Evolutionary conservation across 2,113 vertebrate genomes (phyloP).

Genomic region (Notothenia coriiceps): DNA sequence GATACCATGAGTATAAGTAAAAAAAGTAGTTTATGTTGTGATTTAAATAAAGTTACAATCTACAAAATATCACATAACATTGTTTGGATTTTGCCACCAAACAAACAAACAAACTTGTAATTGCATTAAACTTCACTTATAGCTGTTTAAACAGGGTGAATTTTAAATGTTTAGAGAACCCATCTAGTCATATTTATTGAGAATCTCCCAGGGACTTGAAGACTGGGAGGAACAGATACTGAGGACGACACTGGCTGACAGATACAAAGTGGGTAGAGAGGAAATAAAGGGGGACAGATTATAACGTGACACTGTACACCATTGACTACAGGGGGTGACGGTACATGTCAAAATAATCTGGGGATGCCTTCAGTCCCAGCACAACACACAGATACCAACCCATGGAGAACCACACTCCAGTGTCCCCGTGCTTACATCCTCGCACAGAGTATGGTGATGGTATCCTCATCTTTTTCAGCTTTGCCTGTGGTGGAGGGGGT

Average conservation of each 20-base stretch:
- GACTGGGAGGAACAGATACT: conserved; percentile 30
- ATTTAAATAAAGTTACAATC: conserved; percentile 7
- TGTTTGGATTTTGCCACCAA: neutral
- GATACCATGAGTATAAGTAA: neutral
- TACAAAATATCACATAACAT: neutral
- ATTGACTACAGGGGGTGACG: conserved; percentile 60
- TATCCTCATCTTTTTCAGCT: conserved; percentile 80
- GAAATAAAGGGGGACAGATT: conserved; percentile 59
- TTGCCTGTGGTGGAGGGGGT: conserved; percentile 83
- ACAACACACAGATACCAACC: conserved; percentile 78
- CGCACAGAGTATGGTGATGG: conserved; percentile 73
- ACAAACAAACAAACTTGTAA: conserved; percentile 7
- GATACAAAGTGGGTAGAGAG: conserved; percentile 48
- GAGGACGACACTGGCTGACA: conserved; percentile 51
- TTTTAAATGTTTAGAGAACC: conserved; percentile 36
- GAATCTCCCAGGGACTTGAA: conserved; percentile 28
- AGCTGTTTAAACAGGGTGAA: conserved; percentile 30
- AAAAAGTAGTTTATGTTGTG: neutral
- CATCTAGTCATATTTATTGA: conserved; percentile 9
- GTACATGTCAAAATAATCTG: conserved; percentile 58
- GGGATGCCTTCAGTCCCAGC: conserved; percentile 56
- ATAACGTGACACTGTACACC: conserved; percentile 53
- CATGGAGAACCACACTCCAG: conserved; percentile 68
- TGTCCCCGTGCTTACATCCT: conserved; percentile 79
- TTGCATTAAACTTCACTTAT: neutral